Conservation (phyloP, 2,888 invertebrate species). For the Pandemis corylana region DNA sequence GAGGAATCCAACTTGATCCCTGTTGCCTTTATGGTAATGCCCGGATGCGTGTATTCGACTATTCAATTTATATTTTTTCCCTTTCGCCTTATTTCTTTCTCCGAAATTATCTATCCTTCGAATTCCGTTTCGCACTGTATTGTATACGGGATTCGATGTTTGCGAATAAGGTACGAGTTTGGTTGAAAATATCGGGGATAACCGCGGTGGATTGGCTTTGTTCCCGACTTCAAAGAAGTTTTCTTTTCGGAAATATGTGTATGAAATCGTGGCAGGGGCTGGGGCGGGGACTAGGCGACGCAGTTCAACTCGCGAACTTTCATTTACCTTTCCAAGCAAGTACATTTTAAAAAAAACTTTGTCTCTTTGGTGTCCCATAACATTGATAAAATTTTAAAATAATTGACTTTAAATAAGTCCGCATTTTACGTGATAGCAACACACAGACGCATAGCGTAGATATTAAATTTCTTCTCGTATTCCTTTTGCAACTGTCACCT, state of each 20-base stretch:
- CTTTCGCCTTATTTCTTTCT: conserved; percentile 82
- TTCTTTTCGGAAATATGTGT: conserved; percentile 71
- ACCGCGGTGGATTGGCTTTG: conserved; percentile 83
- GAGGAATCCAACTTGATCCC: conserved; percentile 84
- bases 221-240: conserved; percentile 83
- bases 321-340: background rate
- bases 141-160: conserved; percentile 82
- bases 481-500: too few species aligned
- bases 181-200: conserved; percentile 81
- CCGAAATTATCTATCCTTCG: conserved; percentile 84
- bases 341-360: conserved; percentile 8
- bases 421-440: too few species aligned
- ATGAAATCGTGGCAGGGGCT: conserved; percentile 60
- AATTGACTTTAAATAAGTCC: too few species aligned
- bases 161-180: conserved; percentile 82
- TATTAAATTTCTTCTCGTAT: too few species aligned
- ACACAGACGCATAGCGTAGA: too few species aligned
- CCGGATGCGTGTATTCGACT: conserved; percentile 85
- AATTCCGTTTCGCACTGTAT: conserved; percentile 85
- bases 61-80: conserved; percentile 85
- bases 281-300: conserved; percentile 17
- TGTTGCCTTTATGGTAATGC: conserved; percentile 84
- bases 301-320: conserved; percentile 15
- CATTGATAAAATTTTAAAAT: background rate
- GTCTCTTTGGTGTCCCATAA: background rate